Conservation (phyloP, 1,140 invertebrate genomes). For the Augochlora pura region DNA sequence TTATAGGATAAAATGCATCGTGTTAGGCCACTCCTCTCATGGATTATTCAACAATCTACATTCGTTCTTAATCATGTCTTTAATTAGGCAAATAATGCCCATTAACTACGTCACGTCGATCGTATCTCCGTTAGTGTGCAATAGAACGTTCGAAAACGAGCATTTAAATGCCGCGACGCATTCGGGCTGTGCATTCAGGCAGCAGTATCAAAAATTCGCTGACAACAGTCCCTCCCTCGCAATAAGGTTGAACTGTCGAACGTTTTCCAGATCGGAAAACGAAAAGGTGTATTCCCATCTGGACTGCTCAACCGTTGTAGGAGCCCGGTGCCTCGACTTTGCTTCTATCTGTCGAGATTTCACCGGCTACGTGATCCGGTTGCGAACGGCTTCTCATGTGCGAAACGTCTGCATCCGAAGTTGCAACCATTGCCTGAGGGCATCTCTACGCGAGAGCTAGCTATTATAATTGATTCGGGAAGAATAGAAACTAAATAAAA, state of each 20-base stretch:
- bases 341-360: conserved; percentile 62
- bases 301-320: conserved; percentile 26
- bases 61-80: too few relatives aligned
- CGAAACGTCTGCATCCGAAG: conserved; percentile 24
- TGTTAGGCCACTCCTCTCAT: too few relatives aligned
- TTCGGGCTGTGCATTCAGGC: neutral
- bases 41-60: too few relatives aligned
- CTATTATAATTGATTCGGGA: too few relatives aligned
- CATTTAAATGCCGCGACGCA: conserved; percentile 5
- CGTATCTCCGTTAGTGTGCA: too few relatives aligned
- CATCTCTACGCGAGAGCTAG: neutral
- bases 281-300: conserved; percentile 55
- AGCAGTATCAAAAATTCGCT: conserved; percentile 44
- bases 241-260: conserved; percentile 51
- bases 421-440: neutral
- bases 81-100: too few relatives aligned
- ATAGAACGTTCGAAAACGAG: neutral
- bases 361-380: conserved; percentile 51
- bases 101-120: too few relatives aligned
- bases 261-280: conserved; percentile 21
- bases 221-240: conserved; percentile 37
- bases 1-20: too few relatives aligned
- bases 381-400: conserved; percentile 19
- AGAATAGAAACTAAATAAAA: too few relatives aligned
- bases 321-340: conserved; percentile 24